Evolutionary conservation across 2,888 invertebrate species (phyloP).

Genomic region (Coecobrya sp.): DNA sequence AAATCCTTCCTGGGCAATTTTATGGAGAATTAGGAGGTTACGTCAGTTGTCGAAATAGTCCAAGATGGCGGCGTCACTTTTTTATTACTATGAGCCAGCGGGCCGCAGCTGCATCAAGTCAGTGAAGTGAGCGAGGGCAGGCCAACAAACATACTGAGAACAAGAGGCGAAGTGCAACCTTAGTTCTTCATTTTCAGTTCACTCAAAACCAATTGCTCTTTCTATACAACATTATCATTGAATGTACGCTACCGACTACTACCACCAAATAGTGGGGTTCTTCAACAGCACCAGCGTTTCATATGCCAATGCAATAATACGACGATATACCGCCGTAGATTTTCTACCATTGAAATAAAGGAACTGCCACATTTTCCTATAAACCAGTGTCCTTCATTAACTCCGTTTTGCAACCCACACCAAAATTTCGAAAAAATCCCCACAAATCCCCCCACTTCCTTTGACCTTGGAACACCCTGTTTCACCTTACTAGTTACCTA

Average conservation of each 20-base stretch:
- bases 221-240: neutral
- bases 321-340: slow-evolving; percentile 74
- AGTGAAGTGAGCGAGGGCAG: slow-evolving; percentile 81
- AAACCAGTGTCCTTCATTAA: slow-evolving; percentile 50
- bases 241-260: neutral
- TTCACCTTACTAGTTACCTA: neutral
- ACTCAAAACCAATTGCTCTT: too few relatives aligned
- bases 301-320: slow-evolving; percentile 45
- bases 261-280: slow-evolving; percentile 62
- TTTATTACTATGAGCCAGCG: slow-evolving; percentile 78
- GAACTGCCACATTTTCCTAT: slow-evolving; percentile 69
- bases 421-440: slow-evolving; percentile 61
- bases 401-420: slow-evolving; percentile 5
- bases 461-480: neutral
- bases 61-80: slow-evolving; percentile 83
- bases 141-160: slow-evolving; percentile 81
- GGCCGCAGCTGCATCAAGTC: slow-evolving; percentile 79
- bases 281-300: slow-evolving; percentile 77
- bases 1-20: slow-evolving; percentile 45
- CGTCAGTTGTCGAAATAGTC: slow-evolving; percentile 82
- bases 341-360: slow-evolving; percentile 77
- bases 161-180: slow-evolving; percentile 73
- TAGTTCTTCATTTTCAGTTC: slow-evolving; percentile 78
- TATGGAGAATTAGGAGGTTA: slow-evolving; percentile 80
- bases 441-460: slow-evolving; percentile 7